A percentile compares a stretch with the other conserved stretches of the same genome.
Evolutionary conservation across 2,888 invertebrate species (phyloP).

Genomic region (Philhelius pedissequus): DNA sequence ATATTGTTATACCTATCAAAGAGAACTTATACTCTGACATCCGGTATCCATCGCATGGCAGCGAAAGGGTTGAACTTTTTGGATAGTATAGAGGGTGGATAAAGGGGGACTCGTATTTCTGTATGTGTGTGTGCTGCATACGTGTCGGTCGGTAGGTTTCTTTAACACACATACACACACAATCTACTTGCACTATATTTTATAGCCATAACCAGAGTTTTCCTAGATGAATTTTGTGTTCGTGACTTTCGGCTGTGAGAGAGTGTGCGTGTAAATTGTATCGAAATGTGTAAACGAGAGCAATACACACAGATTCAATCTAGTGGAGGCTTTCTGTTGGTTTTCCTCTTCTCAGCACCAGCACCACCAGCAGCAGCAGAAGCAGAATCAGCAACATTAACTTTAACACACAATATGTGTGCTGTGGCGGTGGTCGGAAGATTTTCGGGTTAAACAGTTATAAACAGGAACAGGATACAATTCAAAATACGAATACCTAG

Average conservation of each 20-base stretch:
- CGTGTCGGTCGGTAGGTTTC: slow-evolving; percentile 16
- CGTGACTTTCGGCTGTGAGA: slow-evolving; percentile 22
- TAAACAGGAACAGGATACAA: slow-evolving; percentile 69
- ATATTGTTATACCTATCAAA: slow-evolving; percentile 7
- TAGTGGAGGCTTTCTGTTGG: slow-evolving; percentile 47
- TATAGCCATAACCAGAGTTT: slow-evolving; percentile 50
- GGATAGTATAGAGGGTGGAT: slow-evolving; percentile 35
- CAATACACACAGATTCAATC: slow-evolving; percentile 26
- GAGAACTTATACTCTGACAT: slow-evolving; percentile 24
- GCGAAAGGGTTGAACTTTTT: slow-evolving; percentile 57
- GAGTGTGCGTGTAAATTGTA: slow-evolving; percentile 54
- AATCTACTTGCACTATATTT: slow-evolving; percentile 47
- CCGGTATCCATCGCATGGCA: slow-evolving; percentile 48
- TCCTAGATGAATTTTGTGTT: slow-evolving; percentile 50
- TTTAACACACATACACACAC: slow-evolving; percentile 12
- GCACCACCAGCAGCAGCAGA: slow-evolving; percentile 55
- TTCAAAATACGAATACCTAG: slow-evolving; percentile 64
- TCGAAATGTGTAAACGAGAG: slow-evolving; percentile 66
- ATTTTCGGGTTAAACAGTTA: slow-evolving; percentile 67
- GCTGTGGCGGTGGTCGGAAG: slow-evolving; percentile 66
- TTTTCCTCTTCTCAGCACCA: slow-evolving; percentile 53
- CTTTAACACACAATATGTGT: slow-evolving; percentile 56
- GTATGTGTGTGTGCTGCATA: background rate
- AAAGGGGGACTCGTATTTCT: background rate
- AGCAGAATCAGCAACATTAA: slow-evolving; percentile 58